Evolutionary conservation across 2,113 vertebrate species (phyloP).

Genomic region (Chlamydotis undulata): DNA sequence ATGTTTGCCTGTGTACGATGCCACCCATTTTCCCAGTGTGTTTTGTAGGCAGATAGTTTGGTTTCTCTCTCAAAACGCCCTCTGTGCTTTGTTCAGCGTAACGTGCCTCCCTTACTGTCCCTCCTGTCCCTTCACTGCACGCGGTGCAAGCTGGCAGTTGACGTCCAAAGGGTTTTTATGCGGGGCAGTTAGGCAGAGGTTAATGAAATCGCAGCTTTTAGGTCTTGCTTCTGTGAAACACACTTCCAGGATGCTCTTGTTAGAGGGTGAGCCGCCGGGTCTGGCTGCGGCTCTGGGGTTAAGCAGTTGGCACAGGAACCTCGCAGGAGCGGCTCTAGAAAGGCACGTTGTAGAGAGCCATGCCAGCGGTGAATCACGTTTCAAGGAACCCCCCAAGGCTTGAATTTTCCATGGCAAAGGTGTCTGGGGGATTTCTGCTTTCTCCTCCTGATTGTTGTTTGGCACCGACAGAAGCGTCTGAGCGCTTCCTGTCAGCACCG

Average conservation of each 20-base stretch:
- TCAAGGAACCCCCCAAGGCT: not conserved
- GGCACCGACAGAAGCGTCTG: not conserved
- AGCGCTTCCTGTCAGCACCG: not conserved
- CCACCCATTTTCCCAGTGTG: rapidly evolving
- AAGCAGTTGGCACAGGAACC: not conserved
- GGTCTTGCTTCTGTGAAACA: not conserved
- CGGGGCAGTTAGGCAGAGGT: not conserved
- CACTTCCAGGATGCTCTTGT: not conserved
- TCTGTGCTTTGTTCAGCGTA: not conserved
- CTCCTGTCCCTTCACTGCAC: not conserved
- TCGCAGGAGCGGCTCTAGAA: not conserved
- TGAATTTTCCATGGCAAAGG: not conserved
- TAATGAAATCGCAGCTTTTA: not conserved
- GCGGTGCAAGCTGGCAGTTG: not conserved
- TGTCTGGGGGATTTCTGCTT: not conserved
- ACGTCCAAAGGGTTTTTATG: not conserved
- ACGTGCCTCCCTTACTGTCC: rapidly evolving
- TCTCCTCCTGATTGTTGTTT: not conserved
- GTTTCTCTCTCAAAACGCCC: not conserved
- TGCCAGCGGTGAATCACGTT: not conserved
- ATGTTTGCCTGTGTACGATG: not conserved
- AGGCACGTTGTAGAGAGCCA: not conserved
- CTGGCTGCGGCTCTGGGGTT: not conserved
- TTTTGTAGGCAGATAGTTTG: not conserved
- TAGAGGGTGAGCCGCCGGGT: no score